Conservation (phyloP, 2,797 vertebrate genomes). For the Spheniscus humboldti region DNA sequence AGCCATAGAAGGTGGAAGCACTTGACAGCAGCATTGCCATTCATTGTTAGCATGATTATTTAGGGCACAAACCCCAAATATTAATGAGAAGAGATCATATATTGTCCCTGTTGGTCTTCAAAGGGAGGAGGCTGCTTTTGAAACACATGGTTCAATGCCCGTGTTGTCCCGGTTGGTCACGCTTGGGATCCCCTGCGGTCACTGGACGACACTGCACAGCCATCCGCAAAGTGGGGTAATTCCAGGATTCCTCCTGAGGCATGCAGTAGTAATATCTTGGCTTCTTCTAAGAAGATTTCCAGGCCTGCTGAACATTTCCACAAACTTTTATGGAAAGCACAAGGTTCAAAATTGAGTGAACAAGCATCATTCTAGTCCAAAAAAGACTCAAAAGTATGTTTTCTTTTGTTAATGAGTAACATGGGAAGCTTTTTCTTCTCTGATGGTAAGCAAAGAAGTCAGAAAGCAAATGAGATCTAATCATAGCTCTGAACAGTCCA, state of each 20-base stretch:
- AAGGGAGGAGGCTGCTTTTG: conserved; percentile 4
- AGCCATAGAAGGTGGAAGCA: background rate
- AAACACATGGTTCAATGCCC: background rate
- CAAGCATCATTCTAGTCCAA: background rate
- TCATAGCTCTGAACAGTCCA: background rate
- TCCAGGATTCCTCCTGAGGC: conserved; percentile 55
- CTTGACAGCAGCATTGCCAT: background rate
- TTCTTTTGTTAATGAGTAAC: background rate
- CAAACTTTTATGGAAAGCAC: background rate
- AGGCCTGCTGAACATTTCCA: background rate
- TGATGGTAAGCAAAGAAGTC: background rate
- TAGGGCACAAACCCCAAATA: background rate
- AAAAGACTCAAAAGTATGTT: background rate
- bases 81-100: background rate
- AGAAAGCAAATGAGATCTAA: background rate
- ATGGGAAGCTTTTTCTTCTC: background rate
- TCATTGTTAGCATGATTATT: background rate
- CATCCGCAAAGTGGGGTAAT: conserved; percentile 27
- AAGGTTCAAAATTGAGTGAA: background rate
- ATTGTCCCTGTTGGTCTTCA: background rate
- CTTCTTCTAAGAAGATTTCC: conserved; percentile 24
- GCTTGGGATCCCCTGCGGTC: conserved; percentile 35
- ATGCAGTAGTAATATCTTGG: background rate
- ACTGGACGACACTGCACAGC: background rate
- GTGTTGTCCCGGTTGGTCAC: background rate